Percentiles rank a stretch among this genome's conserved stretches.
phyloP scores from a whole-genome alignment of 2,113 vertebrate genomes.

The Mionectes macconnelli region DNA sequence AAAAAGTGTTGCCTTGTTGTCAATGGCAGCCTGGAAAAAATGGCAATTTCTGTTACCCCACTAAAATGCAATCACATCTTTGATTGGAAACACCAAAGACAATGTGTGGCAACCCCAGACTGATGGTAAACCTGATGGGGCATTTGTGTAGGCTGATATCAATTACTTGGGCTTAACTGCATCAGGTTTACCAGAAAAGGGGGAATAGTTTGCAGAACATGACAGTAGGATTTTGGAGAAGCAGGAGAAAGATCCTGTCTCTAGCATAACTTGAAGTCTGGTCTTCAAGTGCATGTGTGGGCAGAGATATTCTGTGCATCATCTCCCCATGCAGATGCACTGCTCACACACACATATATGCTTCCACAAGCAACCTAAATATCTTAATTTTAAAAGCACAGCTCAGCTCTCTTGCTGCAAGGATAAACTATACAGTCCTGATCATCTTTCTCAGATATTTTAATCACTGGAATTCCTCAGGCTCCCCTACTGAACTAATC shows the following conservation, averaged over 20 bases:
- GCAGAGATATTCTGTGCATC: not conserved
- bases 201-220: not conserved
- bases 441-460: not conserved
- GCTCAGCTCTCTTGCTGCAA: not conserved
- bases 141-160: not conserved
- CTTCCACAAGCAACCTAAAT: not conserved
- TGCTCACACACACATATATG: not conserved
- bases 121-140: not conserved
- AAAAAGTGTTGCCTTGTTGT: not conserved
- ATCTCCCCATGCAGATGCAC: not conserved
- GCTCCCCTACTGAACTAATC: not conserved
- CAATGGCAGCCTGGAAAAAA: not conserved
- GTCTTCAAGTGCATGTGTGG: not conserved
- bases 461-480: not conserved
- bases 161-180: conserved; percentile 30
- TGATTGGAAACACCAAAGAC: not conserved
- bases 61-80: not conserved
- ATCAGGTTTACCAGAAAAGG: conserved; percentile 25
- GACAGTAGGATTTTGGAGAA: not conserved
- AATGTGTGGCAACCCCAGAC: not conserved
- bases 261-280: not conserved
- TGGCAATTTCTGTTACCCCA: not conserved
- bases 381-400: not conserved
- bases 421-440: not conserved
- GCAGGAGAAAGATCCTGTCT: not conserved